Base-by-base conservation (phyloP, 1,140 invertebrate species). In the Chrysopa pallens region DNA sequence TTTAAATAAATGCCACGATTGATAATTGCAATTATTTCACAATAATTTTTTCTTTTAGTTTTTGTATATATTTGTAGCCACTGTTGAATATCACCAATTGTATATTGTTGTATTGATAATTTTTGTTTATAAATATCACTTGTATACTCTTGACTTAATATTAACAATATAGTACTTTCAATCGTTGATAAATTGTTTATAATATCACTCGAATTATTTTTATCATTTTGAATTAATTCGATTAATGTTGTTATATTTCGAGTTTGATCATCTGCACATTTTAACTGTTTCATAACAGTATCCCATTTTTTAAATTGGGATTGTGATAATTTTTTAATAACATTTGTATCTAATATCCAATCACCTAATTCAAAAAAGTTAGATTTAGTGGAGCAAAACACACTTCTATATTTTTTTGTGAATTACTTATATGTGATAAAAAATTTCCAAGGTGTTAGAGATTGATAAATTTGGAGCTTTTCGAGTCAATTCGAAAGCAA, bases 1-100 rank as follows among this genome's bases (percentile, higher is more conserved):
- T 42, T 48, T 17, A 47, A 29, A 9, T 50, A 29, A 42, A 50
- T 45, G 4, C 43, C 46, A 37, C 43, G 39, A 31, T 43, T 38
- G 28, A 50, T 50, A 8, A 47, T 8, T 33, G 40, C 42, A 33
- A 29, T 39, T 29, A 28, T 38, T 39, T 40, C 40, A 27, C 36
- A 27, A 17, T 36, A 35, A 33, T 12, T 17, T n/a, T 36, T n/a
- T n/a, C 6, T 14, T 35, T 42, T 23, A 13, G 5, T 23, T 23
- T 23, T 23, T n/a, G n/a, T n/a, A n/a, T n/a, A n/a, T n/a, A n/a
- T n/a, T 23, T 23, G 2, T 23, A 23, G 17, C 17, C 17, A 23
- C 5, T 23, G 17, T 23, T 23, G 17, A 23, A 23, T 23, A 23
- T 23, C 17, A 23, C 5, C 17, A 23, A 23, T 23, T 23, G 17